Base-by-base conservation (phyloP, 1,140 invertebrate genomes). In the Rhagoletis zephyria region DNA sequence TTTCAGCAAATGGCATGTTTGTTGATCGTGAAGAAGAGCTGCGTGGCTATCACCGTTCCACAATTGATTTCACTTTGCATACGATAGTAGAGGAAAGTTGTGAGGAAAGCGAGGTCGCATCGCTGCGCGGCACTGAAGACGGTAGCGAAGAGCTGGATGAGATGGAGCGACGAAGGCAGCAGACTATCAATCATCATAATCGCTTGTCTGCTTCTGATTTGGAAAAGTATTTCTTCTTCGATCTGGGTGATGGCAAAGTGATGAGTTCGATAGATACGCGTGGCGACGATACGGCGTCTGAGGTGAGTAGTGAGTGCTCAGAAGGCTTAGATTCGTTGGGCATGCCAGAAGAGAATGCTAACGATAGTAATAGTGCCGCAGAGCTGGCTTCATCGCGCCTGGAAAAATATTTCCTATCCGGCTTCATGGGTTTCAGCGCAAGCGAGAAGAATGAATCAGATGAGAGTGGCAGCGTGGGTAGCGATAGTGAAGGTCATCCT, bases 1-100 rank as follows among this genome's bases (percentile, higher is more conserved):
- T 85, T 19, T 19, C 56, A 4, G 60, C 89, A 10, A 85, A 90
- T 94, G 88, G 93, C 89, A 90, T 93, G 9, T 93, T 93, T 10
- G 91, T 94, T 10, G 95, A 97, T 90, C 94, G 96, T 4, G 97
- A 97, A 89, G 97, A 97, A 89, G 97, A 97, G 88, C 94, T 97
- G 42, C 93, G 96, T 3, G 96, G 96, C 3, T 97, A 97, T 90
- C 96, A 97, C 90, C 94, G 96, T 19, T 95, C 96, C 51, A 95
- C 96, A 2, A 96, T 97, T 88, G 97, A 98, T 93, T 97, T 98
- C 89, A 98, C 97, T 0, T 93, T 98, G 85, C 97, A 98, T 89
- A 98, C 97, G 0, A 98, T 98, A 89, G 95, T 98, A 0, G 97
- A 98, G 93, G 97, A 98, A 93, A 97, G 97, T 88, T 98, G 97